Evolutionary conservation across 2,797 vertebrate genomes (phyloP), one percentile per base, ranked within the genome.

Genomic region (Coranthus polyacanthus): DNA sequence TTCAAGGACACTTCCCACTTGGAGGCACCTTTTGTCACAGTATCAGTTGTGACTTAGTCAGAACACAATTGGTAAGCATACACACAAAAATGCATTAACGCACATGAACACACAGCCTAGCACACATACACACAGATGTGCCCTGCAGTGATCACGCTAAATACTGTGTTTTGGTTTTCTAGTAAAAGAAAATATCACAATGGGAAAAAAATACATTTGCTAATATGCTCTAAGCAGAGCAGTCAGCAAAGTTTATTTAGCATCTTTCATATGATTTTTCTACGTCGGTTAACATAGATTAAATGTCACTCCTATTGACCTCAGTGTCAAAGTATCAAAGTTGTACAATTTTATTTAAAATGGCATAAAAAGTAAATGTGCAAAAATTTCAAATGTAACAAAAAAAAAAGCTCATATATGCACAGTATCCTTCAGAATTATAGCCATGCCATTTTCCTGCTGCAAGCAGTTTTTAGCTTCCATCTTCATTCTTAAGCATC

Each of bases 1-100:
- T 77, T 67, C 68, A 82, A 84, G 71, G 78, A 77, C 60, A 62
- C 22, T 45, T 78, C 12, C 46, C 50, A 63, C 79, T 79, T 60
- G 16, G 17, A 82, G 72, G 74, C 70, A 53, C 42, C 55, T 76
- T 83, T 76, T 78, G 67, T 83, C 73, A 78, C 43, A 45, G 16
- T 22, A 73, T 70, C 20, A 17, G 42, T 41, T 72, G 58, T 64
- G 72, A 89, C 62, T 71, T 71, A 63, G 39, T 46, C 16, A 67
- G 36, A 57, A 45, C 36, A 57, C 29, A 32, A 6, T 26, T 72
- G 44, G 72, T 67, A 60, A 43, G 56, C 49, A 73, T 75, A 59
- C 38, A 50, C 37, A 54, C 11, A 55, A 42, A 41, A 62, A 51
- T 5, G 20, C 52, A 46, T 46, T 18, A n/a, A 54, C n/a, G 34